A percentile compares a stretch with the other conserved stretches of the same genome.
These are phyloP conservation scores for Leptothorax acervorum DNA, from an alignment of 2,888 invertebrate species.

Conservation along the genomic window DNA sequence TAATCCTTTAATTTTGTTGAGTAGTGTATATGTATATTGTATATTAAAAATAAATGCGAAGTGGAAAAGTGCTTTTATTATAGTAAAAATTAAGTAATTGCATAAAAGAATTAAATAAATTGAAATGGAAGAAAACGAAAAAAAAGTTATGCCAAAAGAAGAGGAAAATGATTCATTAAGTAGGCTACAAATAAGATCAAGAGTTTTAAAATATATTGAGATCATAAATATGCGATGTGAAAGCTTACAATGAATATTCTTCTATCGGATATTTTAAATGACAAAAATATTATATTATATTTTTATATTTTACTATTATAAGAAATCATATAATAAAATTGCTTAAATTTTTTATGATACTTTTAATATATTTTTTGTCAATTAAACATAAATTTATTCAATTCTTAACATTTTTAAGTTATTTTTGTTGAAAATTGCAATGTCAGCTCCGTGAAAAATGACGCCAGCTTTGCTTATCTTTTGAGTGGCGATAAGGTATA, in stretches of 20 bases:
- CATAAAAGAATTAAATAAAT: background rate
- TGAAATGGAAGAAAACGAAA: background rate
- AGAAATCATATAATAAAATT: background rate
- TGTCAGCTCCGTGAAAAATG: background rate
- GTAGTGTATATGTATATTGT: too few species aligned
- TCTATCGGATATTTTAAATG: too few species aligned
- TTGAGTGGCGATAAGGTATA: background rate
- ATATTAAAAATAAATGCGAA: too few species aligned
- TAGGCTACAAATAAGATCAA: background rate
- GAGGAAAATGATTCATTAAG: background rate
- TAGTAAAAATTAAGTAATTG: too few species aligned
- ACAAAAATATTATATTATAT: too few species aligned
- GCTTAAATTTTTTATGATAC: background rate
- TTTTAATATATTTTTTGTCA: background rate
- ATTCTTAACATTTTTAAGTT: background rate
- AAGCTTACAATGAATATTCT: too few species aligned
- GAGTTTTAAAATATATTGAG: background rate
- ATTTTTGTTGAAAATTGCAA: too few species aligned
- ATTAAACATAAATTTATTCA: background rate
- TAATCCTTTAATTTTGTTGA: too few species aligned
- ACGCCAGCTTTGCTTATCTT: background rate
- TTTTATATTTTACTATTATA: too few species aligned
- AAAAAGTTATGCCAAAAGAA: background rate
- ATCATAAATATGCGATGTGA: too few species aligned
- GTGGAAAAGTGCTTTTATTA: too few species aligned